These are phyloP conservation scores for Agriopis aurantiaria DNA, from an alignment of 2,888 invertebrate species.

Conservation along the genomic window DNA sequence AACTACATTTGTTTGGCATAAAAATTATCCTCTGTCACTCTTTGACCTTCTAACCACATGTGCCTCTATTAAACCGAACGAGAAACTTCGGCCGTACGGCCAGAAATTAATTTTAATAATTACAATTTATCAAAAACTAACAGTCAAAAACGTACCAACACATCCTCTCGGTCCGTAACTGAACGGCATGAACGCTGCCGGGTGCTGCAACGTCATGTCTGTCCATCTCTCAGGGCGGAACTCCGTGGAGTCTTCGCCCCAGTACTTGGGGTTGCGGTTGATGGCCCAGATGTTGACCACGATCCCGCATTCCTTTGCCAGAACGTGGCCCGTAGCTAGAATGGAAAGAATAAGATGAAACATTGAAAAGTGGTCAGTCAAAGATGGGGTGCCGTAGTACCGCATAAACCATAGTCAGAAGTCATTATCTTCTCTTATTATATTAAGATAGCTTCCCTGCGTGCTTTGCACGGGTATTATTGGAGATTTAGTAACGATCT, in stretches of 20 bases:
- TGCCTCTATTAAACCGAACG: no score
- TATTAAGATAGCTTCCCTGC: no score
- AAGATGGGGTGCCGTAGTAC: not conserved
- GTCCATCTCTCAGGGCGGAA: constrained; percentile 63
- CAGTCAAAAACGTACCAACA: constrained; percentile 58
- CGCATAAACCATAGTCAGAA: no score
- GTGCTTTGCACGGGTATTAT: no score
- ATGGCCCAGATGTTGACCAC: constrained; percentile 53
- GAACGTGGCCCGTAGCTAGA: constrained; percentile 50
- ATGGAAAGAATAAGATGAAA: not conserved
- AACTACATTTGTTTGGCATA: no score
- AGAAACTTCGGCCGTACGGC: no score
- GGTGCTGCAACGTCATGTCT: constrained; percentile 46
- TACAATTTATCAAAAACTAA: no score
- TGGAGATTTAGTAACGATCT: no score
- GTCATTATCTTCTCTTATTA: no score
- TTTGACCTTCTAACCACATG: no score
- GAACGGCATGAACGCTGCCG: constrained; percentile 57
- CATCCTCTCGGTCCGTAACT: constrained; percentile 60
- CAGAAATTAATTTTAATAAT: no score
- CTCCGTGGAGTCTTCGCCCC: constrained; percentile 59
- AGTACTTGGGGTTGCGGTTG: constrained; percentile 75
- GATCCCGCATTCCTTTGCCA: constrained; percentile 48
- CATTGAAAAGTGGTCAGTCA: not conserved
- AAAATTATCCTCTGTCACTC: no score